A percentile compares a stretch with the other conserved stretches of the same genome.
phyloP scores from a whole-genome alignment of 2,113 vertebrate species.

The Saccopteryx bilineata region DNA sequence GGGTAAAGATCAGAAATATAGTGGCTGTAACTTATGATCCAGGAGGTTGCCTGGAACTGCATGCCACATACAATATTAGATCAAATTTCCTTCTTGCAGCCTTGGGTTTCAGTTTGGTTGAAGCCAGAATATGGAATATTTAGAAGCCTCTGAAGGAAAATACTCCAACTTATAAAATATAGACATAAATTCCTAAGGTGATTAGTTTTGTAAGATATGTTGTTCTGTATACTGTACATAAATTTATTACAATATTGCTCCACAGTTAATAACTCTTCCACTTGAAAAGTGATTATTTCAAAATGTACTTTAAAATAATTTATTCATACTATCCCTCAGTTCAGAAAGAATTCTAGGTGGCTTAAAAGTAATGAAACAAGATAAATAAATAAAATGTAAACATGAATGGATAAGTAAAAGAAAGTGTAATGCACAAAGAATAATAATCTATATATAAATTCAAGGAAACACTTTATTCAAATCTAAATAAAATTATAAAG shows the following conservation, averaged over 20 bases:
- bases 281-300: not conserved
- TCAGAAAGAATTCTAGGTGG: conserved; percentile 15
- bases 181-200: not conserved
- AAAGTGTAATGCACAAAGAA: not conserved
- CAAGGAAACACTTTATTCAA: not conserved
- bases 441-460: not conserved
- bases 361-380: not conserved
- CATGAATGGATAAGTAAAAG: not conserved
- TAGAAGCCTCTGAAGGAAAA: conserved; percentile 4
- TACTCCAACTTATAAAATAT: conserved; percentile 4
- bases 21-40: not conserved
- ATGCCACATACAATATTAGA: not conserved
- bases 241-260: not conserved
- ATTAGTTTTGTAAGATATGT: not conserved
- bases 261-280: not conserved
- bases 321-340: not conserved
- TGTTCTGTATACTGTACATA: not conserved
- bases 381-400: not conserved
- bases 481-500: conserved; percentile 36
- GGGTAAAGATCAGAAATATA: not conserved
- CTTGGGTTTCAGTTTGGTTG: not conserved
- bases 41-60: not conserved
- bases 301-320: not conserved
- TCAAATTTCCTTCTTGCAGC: not conserved
- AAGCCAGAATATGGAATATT: not conserved